phyloP scores from a whole-genome alignment of 1,140 invertebrate species.

The Psilanteris sp. region DNA sequence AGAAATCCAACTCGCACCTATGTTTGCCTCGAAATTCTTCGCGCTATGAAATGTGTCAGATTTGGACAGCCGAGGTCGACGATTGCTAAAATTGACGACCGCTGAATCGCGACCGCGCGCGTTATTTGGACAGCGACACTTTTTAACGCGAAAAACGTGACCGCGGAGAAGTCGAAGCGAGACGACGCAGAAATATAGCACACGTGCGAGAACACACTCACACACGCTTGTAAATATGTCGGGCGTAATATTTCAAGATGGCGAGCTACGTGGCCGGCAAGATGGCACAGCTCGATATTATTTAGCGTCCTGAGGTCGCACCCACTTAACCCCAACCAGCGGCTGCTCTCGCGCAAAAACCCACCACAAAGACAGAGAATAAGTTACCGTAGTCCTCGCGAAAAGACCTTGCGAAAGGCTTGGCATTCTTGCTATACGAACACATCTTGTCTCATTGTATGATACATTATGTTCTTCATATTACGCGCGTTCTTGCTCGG shows the following conservation, averaged over 20 bases:
- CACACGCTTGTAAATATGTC: conserved; percentile 39
- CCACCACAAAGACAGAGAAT: conserved; percentile 75
- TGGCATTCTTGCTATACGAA: conserved; percentile 68
- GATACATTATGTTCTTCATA: conserved; percentile 68
- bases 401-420: conserved; percentile 68
- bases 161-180: conserved; percentile 31
- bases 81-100: conserved; percentile 5
- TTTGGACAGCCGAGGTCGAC: conserved; percentile 2
- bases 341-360: conserved; percentile 71
- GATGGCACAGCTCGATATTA: conserved; percentile 77
- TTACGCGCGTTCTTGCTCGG: conserved; percentile 41
- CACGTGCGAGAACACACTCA: conserved; percentile 36
- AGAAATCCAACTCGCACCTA: conserved; percentile 52
- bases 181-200: conserved; percentile 44
- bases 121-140: conserved; percentile 36
- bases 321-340: conserved; percentile 76
- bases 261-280: conserved; percentile 71
- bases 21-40: conserved; percentile 68
- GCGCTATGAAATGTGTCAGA: conserved; percentile 40
- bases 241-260: conserved; percentile 75
- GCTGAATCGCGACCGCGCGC: background rate
- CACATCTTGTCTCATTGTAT: conserved; percentile 67
- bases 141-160: conserved; percentile 58
- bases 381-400: conserved; percentile 75
- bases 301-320: conserved; percentile 77